Conservation (phyloP, 2,888 invertebrate genomes). For the Drosophila cracens region DNA sequence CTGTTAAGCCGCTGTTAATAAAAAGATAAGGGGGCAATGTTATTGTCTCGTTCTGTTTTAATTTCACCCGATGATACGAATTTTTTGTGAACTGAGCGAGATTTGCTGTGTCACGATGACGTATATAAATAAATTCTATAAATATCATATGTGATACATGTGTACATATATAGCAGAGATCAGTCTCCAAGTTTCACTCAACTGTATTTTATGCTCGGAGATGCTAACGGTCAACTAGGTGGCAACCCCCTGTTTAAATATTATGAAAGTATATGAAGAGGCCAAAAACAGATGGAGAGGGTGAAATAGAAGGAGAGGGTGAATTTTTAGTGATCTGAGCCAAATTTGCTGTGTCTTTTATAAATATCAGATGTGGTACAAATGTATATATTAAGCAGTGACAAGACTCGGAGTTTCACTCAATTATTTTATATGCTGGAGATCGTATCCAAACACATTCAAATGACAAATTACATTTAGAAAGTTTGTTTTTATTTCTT, state of each 20-base stretch:
- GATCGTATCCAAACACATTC: not conserved
- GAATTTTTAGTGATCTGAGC: slow-evolving; percentile 3
- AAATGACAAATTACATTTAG: not conserved
- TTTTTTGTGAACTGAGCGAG: slow-evolving; percentile 8
- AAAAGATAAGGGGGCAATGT: slow-evolving; percentile 10
- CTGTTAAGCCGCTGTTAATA: slow-evolving; percentile 20
- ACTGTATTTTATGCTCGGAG: not conserved
- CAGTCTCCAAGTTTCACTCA: not conserved
- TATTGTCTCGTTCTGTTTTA: slow-evolving; percentile 24
- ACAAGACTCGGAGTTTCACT: not conserved
- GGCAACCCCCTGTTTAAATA: not conserved
- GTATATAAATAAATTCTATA: not conserved
- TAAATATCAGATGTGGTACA: not conserved
- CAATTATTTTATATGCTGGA: not conserved
- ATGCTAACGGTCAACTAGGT: not conserved
- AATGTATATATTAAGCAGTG: not conserved
- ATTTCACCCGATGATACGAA: not conserved
- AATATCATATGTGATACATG: not conserved
- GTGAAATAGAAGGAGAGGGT: not conserved
- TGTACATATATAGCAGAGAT: not conserved
- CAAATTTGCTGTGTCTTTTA: slow-evolving; percentile 3
- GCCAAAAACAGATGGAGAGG: not conserved
- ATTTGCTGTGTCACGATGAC: slow-evolving; percentile 7
- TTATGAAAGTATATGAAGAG: not conserved
- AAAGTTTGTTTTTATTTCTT: not conserved